A percentile compares a stretch with the other conserved stretches of the same genome.
phyloP scores from a whole-genome alignment of 92 coral and sea anemone species.

The Epizoanthus rinbou region DNA sequence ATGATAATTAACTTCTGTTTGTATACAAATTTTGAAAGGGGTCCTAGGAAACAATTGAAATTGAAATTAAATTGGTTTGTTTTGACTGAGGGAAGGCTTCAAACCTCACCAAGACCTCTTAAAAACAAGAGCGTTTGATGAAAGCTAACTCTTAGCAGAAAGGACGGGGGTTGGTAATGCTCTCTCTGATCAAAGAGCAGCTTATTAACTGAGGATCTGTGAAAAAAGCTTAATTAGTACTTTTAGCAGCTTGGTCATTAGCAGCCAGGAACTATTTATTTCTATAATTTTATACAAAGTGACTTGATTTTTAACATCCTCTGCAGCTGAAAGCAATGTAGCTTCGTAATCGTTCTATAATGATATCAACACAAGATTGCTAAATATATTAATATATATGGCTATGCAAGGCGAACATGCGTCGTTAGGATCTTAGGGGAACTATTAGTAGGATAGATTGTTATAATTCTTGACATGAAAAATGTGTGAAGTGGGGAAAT shows the following conservation, averaged over 20 bases:
- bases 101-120: not conserved
- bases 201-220: not conserved
- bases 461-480: no score
- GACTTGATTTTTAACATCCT: not conserved
- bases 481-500: no score
- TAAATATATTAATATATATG: no score
- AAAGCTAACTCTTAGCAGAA: not conserved
- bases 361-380: no score
- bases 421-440: no score
- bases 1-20: not conserved
- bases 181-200: not conserved
- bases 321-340: not conserved
- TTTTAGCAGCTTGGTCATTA: not conserved
- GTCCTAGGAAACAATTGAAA: constrained; percentile 4
- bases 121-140: not conserved
- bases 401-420: no score
- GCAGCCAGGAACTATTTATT: not conserved
- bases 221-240: not conserved
- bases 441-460: no score
- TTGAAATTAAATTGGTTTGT: not conserved
- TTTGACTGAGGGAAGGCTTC: not conserved
- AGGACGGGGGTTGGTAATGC: not conserved
- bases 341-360: no score
- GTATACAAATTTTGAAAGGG: not conserved
- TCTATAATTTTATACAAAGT: not conserved